phyloP scores from a whole-genome alignment of 2,797 vertebrate genomes.

The Trematomus bernacchii region DNA sequence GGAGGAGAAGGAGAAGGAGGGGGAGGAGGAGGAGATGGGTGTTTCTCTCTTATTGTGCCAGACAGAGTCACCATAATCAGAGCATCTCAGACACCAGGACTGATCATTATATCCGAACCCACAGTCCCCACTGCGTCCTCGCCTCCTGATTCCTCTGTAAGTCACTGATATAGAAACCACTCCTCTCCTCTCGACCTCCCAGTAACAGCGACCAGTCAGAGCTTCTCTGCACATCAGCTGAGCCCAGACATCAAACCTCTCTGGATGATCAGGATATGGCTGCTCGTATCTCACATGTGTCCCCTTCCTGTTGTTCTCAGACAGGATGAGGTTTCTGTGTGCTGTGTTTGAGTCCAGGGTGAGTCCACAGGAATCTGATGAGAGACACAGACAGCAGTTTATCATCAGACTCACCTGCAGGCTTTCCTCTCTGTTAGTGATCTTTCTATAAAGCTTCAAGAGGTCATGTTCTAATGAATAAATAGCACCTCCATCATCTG shows the following conservation, averaged over 20 bases:
- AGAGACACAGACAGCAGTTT: conserved; percentile 13
- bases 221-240: conserved; percentile 51
- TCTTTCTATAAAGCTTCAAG: too few relatives aligned
- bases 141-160: conserved; percentile 33
- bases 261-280: conserved; percentile 38
- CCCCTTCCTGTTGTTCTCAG: conserved; percentile 37
- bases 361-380: conserved; percentile 30
- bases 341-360: conserved; percentile 49
- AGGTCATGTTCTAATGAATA: too few relatives aligned
- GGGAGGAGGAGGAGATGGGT: too few relatives aligned
- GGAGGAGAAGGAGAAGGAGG: too few relatives aligned
- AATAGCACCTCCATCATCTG: too few relatives aligned
- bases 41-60: neutral
- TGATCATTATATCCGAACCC: conserved; percentile 36
- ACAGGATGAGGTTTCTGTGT: conserved; percentile 13
- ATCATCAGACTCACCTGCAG: too few relatives aligned
- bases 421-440: too few relatives aligned
- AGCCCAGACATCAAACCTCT: conserved; percentile 57
- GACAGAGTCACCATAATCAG: neutral
- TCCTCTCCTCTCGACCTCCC: conserved; percentile 50
- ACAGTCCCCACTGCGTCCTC: neutral
- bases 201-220: conserved; percentile 47
- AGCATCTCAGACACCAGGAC: conserved; percentile 60
- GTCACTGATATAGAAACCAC: conserved; percentile 19
- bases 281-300: neutral